Evolutionary conservation across 2,888 invertebrate species (phyloP).

Genomic region (Apamea monoglypha): DNA sequence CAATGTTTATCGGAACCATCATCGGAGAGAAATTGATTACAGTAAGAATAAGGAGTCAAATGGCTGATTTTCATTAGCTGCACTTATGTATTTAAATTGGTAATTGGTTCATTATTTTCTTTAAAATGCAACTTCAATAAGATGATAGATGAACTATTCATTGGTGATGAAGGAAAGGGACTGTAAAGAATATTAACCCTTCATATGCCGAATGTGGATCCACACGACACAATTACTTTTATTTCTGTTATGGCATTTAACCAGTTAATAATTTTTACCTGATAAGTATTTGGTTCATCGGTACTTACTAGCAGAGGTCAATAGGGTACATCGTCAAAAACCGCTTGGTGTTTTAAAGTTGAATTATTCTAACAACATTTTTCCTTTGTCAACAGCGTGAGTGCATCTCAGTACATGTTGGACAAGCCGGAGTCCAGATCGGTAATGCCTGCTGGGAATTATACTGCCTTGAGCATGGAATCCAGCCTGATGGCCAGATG

Average conservation of each 20-base stretch:
- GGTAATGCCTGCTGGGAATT: conserved; percentile 97
- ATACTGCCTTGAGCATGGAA: conserved; percentile 96
- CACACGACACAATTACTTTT: no score
- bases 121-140: background rate
- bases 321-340: background rate
- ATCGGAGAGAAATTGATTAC: background rate
- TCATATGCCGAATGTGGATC: no score
- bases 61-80: background rate
- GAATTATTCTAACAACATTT: background rate
- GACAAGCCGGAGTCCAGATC: conserved; percentile 94
- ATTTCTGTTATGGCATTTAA: no score
- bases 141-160: background rate
- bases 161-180: background rate
- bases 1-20: background rate
- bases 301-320: background rate
- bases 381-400: conserved; percentile 88
- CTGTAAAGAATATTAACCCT: no score
- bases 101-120: background rate
- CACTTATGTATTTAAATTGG: background rate
- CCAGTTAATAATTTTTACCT: background rate
- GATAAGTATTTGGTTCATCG: background rate
- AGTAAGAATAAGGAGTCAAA: background rate
- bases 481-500: conserved; percentile 98
- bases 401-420: conserved; percentile 92
- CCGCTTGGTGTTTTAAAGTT: background rate